These are phyloP conservation scores for Delphinapterus leucas DNA, from an alignment of 2,113 vertebrate genomes.

Conservation along the genomic window DNA sequence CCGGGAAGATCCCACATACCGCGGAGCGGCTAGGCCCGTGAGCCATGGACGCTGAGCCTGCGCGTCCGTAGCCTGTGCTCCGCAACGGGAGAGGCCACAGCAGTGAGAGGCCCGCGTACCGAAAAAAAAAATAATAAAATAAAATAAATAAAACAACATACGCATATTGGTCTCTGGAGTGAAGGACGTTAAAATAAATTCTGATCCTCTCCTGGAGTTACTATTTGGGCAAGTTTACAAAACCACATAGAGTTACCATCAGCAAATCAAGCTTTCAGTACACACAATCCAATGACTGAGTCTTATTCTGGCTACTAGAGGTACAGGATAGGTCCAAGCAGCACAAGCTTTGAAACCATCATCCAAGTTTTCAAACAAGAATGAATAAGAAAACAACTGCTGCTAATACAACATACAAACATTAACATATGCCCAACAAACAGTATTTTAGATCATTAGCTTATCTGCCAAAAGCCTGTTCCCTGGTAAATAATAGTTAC, in stretches of 20 bases:
- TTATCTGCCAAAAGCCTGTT: constrained; percentile 24
- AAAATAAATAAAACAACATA: background rate
- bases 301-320: background rate
- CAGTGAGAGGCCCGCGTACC: too few species aligned
- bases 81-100: too few species aligned
- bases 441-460: background rate
- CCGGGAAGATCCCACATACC: too few species aligned
- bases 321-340: background rate
- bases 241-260: background rate
- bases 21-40: too few species aligned
- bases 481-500: constrained; percentile 54
- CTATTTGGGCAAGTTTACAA: background rate
- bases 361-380: constrained; percentile 52
- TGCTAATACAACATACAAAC: background rate
- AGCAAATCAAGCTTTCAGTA: background rate
- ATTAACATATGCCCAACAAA: background rate
- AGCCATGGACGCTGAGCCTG: too few species aligned
- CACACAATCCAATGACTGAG: background rate
- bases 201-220: background rate
- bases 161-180: background rate
- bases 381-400: constrained; percentile 13
- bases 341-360: constrained; percentile 19
- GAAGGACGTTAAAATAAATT: constrained; percentile 2
- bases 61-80: too few species aligned
- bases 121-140: too few species aligned